Conservation (phyloP, 2,797 vertebrate genomes). For the Hapalemur alaotrensis region DNA sequence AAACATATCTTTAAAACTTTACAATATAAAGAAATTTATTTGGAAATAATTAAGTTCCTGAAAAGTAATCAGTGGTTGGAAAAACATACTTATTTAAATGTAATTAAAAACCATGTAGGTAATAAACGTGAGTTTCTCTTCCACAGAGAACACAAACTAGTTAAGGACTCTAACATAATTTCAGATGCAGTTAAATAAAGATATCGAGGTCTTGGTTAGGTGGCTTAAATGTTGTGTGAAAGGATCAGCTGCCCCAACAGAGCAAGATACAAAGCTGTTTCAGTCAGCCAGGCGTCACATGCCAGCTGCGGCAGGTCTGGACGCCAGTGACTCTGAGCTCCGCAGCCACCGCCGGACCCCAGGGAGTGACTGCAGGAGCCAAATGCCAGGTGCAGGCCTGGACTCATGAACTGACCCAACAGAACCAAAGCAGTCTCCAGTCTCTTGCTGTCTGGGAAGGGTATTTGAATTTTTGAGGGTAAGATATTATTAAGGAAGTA, state of each 20-base stretch:
- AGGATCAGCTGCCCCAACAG: constrained; percentile 28
- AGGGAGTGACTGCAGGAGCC: background rate
- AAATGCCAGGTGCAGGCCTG: background rate
- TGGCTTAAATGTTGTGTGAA: constrained; percentile 19
- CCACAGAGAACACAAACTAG: background rate
- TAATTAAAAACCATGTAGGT: constrained; percentile 34
- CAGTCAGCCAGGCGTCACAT: background rate
- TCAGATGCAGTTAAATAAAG: background rate
- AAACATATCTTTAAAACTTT: constrained; percentile 72
- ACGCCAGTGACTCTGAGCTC: background rate
- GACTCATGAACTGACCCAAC: constrained; percentile 60
- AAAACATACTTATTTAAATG: constrained; percentile 73
- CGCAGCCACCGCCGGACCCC: constrained; percentile 25
- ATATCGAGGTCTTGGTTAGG: constrained; percentile 51
- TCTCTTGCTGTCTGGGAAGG: constrained; percentile 50
- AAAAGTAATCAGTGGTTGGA: constrained; percentile 77
- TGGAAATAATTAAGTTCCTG: constrained; percentile 71
- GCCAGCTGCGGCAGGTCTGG: background rate
- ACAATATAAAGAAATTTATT: constrained; percentile 74
- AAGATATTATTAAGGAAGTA: constrained; percentile 43
- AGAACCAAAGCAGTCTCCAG: constrained; percentile 46
- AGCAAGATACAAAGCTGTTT: background rate
- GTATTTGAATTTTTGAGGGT: constrained; percentile 60
- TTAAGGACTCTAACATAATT: background rate
- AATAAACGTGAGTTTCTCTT: constrained; percentile 17